Evolutionary conservation across 2,888 invertebrate genomes (phyloP).

Genomic region (Trissolcus brochymenae): DNA sequence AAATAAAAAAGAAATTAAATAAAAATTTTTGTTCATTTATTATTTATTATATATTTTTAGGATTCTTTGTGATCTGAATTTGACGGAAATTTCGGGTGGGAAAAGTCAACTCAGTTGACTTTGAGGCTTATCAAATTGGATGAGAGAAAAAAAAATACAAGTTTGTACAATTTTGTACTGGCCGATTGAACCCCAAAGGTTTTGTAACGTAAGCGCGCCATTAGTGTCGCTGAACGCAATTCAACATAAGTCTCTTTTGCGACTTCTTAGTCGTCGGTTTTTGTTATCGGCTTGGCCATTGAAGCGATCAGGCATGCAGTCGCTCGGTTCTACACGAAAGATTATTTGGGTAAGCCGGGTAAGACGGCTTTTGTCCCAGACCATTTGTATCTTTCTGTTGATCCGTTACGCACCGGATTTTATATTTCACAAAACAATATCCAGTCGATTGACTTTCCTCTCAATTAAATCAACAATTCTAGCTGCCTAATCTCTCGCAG

Average conservation of each 20-base stretch:
- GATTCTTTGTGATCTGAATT: too few species aligned
- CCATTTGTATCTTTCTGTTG: conserved; percentile 48
- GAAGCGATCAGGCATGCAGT: conserved; percentile 60
- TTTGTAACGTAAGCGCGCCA: conserved; percentile 19
- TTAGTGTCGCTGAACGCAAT: conserved; percentile 35
- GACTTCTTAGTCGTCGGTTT: conserved; percentile 49
- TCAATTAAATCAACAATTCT: conserved; percentile 23
- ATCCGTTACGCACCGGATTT: conserved; percentile 57
- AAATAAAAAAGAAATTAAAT: too few species aligned
- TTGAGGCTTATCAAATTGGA: too few species aligned
- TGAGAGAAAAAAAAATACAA: too few species aligned
- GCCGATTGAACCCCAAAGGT: neutral
- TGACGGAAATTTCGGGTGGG: too few species aligned
- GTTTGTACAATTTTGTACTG: too few species aligned
- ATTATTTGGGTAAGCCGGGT: conserved; percentile 56
- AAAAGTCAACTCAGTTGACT: too few species aligned
- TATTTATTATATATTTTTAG: too few species aligned
- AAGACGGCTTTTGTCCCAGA: conserved; percentile 54
- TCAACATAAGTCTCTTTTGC: conserved; percentile 23
- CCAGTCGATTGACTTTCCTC: conserved; percentile 24
- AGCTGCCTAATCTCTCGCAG: conserved; percentile 9
- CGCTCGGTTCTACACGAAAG: conserved; percentile 59
- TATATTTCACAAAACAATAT: conserved; percentile 42
- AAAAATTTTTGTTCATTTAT: too few species aligned
- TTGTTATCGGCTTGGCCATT: conserved; percentile 57